Evolutionary conservation across 2,113 vertebrate genomes (phyloP).

Genomic region (Oryzias woworae): DNA sequence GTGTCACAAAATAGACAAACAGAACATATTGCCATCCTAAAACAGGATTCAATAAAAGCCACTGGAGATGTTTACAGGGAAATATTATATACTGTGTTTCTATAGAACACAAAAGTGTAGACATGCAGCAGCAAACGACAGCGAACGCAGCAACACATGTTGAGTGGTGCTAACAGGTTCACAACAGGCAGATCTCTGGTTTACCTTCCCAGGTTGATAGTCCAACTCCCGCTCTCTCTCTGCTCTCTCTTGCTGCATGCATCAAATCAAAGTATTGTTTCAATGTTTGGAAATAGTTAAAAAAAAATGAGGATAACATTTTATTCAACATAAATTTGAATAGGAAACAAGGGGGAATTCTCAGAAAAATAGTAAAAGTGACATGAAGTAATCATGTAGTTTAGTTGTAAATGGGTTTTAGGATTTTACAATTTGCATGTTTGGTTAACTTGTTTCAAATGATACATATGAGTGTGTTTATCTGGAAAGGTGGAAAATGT

Average conservation of each 20-base stretch:
- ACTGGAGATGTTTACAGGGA: neutral
- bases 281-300: constrained; percentile 16
- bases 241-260: constrained; percentile 74
- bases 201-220: constrained; percentile 77
- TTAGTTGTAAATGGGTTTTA: no score
- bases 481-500: no score
- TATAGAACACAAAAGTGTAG: no score
- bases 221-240: constrained; percentile 72
- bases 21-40: neutral
- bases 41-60: neutral
- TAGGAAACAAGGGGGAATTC: no score
- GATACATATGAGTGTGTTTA: no score
- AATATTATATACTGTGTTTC: no score
- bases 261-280: constrained; percentile 33
- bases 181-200: constrained; percentile 4
- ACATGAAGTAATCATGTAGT: no score
- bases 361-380: no score
- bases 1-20: neutral
- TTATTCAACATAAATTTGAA: no score
- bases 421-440: no score
- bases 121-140: no score
- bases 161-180: constrained; percentile 1
- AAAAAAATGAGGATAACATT: neutral
- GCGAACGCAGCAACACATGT: neutral
- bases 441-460: no score